Percentiles rank a stretch among this genome's conserved stretches.
These are phyloP conservation scores for Misgurnus anguillicaudatus DNA, from an alignment of 2,113 vertebrate genomes.

Conservation along the genomic window DNA sequence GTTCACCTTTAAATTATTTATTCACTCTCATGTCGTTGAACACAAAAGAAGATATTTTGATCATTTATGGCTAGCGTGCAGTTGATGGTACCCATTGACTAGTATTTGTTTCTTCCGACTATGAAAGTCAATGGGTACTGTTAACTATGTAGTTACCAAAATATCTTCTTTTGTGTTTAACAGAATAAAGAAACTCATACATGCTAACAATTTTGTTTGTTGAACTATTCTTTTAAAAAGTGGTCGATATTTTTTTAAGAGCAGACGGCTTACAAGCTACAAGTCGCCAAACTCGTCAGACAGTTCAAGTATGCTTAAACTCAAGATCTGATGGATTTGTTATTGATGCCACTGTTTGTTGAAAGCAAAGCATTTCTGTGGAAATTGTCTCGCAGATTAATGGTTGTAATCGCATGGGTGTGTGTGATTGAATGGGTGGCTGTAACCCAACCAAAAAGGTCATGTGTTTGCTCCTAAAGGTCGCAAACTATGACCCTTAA, in stretches of 20 bases:
- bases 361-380: not conserved
- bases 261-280: not conserved
- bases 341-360: not conserved
- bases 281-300: not conserved
- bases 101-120: too few relatives aligned
- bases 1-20: too few relatives aligned
- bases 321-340: not conserved
- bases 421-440: not conserved
- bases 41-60: too few relatives aligned
- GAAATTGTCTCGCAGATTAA: not conserved
- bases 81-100: too few relatives aligned
- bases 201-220: too few relatives aligned
- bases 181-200: too few relatives aligned
- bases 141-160: too few relatives aligned
- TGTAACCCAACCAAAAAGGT: not conserved
- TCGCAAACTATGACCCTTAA: conserved; percentile 22
- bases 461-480: conserved; percentile 9
- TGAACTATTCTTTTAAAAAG: not conserved
- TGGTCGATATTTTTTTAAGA: not conserved
- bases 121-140: too few relatives aligned
- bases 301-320: not conserved
- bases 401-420: not conserved
- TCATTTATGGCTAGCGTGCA: too few relatives aligned
- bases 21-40: too few relatives aligned
- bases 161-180: too few relatives aligned